phyloP scores from a whole-genome alignment of 2,113 vertebrate genomes.

The Morone chrysops region DNA sequence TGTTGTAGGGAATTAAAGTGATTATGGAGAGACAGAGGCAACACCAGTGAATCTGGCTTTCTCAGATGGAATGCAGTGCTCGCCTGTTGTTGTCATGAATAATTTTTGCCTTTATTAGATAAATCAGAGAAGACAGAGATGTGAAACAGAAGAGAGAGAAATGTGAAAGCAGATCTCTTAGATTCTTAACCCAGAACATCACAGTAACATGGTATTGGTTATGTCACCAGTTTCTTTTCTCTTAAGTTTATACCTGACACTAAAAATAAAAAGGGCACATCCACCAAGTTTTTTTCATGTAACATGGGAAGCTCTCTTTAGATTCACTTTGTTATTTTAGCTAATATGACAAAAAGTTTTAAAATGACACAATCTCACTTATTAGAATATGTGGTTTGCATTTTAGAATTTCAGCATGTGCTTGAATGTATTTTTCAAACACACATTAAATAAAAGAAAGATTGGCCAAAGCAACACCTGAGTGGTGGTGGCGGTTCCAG shows the following conservation, averaged over 20 bases:
- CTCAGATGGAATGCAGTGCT: not conserved
- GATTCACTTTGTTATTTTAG: not conserved
- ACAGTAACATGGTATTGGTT: not conserved
- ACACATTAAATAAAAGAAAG: slow-evolving; percentile 36
- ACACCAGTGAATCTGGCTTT: slow-evolving; percentile 1
- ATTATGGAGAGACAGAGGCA: slow-evolving; percentile 32
- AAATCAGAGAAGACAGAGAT: slow-evolving; percentile 7
- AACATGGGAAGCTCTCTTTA: not conserved
- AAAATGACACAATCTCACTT: not conserved
- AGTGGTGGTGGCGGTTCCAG: slow-evolving; percentile 16
- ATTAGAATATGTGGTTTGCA: not conserved
- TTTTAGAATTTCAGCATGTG: not conserved
- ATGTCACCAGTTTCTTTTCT: not conserved
- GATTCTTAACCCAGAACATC: not conserved
- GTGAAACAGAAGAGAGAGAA: slow-evolving; percentile 16
- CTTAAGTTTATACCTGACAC: not conserved
- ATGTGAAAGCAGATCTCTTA: not conserved
- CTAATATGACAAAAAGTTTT: not conserved
- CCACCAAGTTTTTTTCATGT: not conserved
- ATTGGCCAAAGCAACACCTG: slow-evolving; percentile 4
- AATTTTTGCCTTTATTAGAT: slow-evolving; percentile 13
- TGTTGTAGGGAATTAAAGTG: slow-evolving; percentile 40
- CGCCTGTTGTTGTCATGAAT: not conserved
- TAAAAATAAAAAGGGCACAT: not conserved
- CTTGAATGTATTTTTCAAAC: slow-evolving; percentile 4